Evolutionary conservation across 2,797 vertebrate genomes (phyloP).

Genomic region (Sebastes cheni): DNA sequence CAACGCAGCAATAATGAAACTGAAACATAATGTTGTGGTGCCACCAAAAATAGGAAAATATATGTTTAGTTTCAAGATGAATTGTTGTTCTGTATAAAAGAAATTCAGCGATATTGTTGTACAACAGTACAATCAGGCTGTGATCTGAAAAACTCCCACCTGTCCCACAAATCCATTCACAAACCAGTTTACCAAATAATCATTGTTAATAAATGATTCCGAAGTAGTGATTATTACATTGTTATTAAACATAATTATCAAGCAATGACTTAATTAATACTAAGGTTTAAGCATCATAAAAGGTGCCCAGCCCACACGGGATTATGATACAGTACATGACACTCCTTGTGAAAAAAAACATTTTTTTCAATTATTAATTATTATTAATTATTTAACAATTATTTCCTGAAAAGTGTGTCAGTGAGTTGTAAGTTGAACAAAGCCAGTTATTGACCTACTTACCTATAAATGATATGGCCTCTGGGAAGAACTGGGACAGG

Average conservation of each 20-base stretch:
- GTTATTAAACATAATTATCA: background rate
- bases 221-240: background rate
- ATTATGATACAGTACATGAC: background rate
- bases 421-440: background rate
- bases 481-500: conserved; percentile 98
- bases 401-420: background rate
- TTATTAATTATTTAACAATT: no score
- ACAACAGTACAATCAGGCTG: background rate
- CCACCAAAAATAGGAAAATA: background rate
- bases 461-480: conserved; percentile 99
- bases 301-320: background rate
- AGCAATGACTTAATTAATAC: background rate
- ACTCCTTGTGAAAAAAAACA: background rate
- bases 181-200: background rate
- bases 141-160: background rate
- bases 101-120: background rate
- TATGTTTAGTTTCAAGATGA: background rate
- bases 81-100: background rate
- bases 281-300: background rate
- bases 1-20: conserved; percentile 47
- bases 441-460: conserved; percentile 65
- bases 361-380: no score
- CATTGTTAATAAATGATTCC: background rate
- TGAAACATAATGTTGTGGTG: background rate
- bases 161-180: background rate